Conservation (phyloP, 2,113 vertebrate species). For the Hystrix brachyura region DNA sequence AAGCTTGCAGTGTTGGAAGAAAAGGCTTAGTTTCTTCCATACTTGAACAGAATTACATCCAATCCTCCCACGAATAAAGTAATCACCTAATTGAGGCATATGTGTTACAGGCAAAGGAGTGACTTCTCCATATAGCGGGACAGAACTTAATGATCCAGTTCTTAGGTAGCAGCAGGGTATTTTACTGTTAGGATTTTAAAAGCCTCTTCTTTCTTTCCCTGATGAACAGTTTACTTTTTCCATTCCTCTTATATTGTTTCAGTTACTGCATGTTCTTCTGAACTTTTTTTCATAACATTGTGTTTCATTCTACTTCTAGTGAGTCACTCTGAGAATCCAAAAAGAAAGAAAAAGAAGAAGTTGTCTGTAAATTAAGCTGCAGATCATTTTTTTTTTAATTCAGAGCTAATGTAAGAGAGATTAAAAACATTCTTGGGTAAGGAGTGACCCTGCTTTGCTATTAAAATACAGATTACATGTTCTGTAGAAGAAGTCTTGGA, state of each 20-base stretch:
- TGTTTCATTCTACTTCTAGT: slow-evolving; percentile 53
- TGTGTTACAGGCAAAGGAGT: neutral
- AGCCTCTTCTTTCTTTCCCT: slow-evolving; percentile 23
- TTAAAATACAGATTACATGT: neutral
- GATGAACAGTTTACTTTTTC: slow-evolving; percentile 56
- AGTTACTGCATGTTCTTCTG: slow-evolving; percentile 33
- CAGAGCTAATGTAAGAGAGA: neutral
- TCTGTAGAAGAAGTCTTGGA: neutral
- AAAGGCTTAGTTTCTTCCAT: neutral
- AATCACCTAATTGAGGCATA: neutral
- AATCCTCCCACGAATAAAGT: neutral
- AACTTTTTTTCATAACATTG: slow-evolving; percentile 51
- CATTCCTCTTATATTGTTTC: slow-evolving; percentile 58
- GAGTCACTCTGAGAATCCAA: slow-evolving; percentile 17
- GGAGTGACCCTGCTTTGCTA: neutral
- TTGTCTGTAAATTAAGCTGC: neutral
- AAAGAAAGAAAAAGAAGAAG: neutral
- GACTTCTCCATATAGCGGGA: neutral
- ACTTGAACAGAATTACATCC: neutral
- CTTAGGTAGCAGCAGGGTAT: slow-evolving; percentile 26
- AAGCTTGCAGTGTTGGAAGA: neutral
- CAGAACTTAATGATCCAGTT: slow-evolving; percentile 33
- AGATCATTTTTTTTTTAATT: neutral
- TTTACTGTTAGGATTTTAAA: slow-evolving; percentile 65
- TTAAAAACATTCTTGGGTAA: slow-evolving; percentile 13